Evolutionary conservation across 2,888 invertebrate species (phyloP).

Genomic region (Cataglyphis cursor): DNA sequence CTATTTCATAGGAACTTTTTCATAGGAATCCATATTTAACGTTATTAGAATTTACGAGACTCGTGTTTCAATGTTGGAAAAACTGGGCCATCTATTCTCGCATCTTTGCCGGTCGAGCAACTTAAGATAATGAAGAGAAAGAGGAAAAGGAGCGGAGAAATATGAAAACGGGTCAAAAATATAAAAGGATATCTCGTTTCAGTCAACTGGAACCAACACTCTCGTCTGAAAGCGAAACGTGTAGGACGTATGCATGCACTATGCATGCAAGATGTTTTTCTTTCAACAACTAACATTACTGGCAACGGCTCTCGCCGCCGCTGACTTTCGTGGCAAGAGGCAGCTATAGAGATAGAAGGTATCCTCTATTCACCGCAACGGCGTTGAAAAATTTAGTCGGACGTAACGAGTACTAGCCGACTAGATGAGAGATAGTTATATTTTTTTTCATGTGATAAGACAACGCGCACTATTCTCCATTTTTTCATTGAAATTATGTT

Average conservation of each 20-base stretch:
- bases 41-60: slow-evolving; percentile 1
- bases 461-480: slow-evolving; percentile 15
- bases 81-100: neutral
- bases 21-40: neutral
- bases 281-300: slow-evolving; percentile 65
- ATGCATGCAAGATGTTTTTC: slow-evolving; percentile 79
- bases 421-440: slow-evolving; percentile 72
- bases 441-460: slow-evolving; percentile 43
- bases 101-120: neutral
- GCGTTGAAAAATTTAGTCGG: slow-evolving; percentile 82
- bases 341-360: slow-evolving; percentile 41
- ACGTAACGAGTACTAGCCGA: slow-evolving; percentile 79
- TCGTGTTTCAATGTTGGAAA: neutral
- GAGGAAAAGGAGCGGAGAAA: slow-evolving; percentile 22
- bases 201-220: slow-evolving; percentile 70
- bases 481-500: neutral
- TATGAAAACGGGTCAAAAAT: slow-evolving; percentile 49
- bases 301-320: slow-evolving; percentile 25
- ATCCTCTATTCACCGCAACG: slow-evolving; percentile 78
- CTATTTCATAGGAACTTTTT: neutral
- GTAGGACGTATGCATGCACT: slow-evolving; percentile 66
- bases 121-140: slow-evolving; percentile 32
- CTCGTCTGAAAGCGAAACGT: slow-evolving; percentile 65
- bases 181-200: slow-evolving; percentile 33
- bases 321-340: slow-evolving; percentile 49